phyloP scores from a whole-genome alignment of 1,140 invertebrate genomes.

The Bombus ignitus region DNA sequence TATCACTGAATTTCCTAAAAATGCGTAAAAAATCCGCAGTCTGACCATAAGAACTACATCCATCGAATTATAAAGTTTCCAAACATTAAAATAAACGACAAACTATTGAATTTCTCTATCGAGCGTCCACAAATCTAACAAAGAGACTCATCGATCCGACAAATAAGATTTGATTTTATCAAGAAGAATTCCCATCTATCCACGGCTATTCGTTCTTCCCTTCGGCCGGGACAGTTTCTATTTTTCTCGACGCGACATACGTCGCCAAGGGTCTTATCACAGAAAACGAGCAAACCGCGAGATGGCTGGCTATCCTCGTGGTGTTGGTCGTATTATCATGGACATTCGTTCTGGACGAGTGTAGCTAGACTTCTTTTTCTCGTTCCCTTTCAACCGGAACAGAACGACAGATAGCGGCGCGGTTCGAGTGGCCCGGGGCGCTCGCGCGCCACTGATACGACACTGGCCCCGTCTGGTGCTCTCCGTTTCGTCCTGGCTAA shows the following conservation, averaged over 20 bases:
- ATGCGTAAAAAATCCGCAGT: too few relatives aligned
- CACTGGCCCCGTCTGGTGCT: conserved; percentile 27
- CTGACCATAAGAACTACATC: too few relatives aligned
- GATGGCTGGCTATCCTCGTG: neutral
- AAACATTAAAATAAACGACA: neutral
- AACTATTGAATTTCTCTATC: neutral
- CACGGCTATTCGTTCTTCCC: neutral
- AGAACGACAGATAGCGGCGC: conserved; percentile 35
- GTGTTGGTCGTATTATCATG: conserved; percentile 56
- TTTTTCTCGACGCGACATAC: neutral
- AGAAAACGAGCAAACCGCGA: conserved; percentile 20
- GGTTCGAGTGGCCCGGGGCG: conserved; percentile 15
- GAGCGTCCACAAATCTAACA: neutral
- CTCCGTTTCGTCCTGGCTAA: conserved; percentile 57
- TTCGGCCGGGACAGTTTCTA: neutral
- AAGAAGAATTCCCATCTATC: neutral
- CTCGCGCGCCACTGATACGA: conserved; percentile 39
- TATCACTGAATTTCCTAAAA: too few relatives aligned
- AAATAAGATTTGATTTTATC: conserved; percentile 2
- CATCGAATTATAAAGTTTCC: too few relatives aligned
- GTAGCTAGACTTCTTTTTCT: conserved; percentile 20
- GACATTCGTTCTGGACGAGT: conserved; percentile 59
- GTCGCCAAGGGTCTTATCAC: neutral
- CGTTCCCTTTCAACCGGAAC: conserved; percentile 25
- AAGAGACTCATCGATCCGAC: neutral